Conservation (phyloP, 2,797 vertebrate species). For the Allobates femoralis region DNA sequence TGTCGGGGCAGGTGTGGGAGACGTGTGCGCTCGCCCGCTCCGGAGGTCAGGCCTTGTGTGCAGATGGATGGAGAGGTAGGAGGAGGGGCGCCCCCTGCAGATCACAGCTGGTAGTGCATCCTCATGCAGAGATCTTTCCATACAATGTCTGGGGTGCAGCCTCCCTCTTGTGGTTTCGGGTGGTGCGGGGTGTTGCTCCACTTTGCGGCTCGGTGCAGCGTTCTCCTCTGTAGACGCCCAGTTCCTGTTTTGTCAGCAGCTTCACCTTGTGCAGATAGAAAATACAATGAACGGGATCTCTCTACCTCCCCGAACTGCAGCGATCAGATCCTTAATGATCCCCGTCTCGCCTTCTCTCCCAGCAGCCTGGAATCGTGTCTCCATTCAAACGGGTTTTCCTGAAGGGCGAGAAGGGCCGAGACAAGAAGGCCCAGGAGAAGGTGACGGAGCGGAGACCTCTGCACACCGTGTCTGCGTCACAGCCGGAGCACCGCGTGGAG, state of each 20-base stretch:
- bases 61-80: conserved; percentile 56
- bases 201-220: background rate
- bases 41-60: background rate
- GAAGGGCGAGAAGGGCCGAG: conserved; percentile 94
- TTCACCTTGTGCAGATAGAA: too few species aligned
- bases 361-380: conserved; percentile 93
- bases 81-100: background rate
- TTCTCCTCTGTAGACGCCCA: background rate
- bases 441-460: conserved; percentile 90
- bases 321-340: background rate
- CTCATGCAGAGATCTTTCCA: too few species aligned
- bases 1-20: background rate
- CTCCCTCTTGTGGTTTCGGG: too few species aligned
- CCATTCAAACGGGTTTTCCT: conserved; percentile 98
- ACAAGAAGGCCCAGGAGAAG: conserved; percentile 97
- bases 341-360: conserved; percentile 36
- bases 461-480: conserved; percentile 89
- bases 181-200: background rate
- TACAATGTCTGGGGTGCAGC: too few species aligned
- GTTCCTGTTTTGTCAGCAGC: background rate
- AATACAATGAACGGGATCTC: too few species aligned
- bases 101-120: too few species aligned
- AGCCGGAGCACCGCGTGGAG: conserved; percentile 91
- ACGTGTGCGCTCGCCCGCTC: background rate
- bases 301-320: background rate